Base-by-base conservation (phyloP, 2,113 vertebrate species). In the Prinia subflava region DNA sequence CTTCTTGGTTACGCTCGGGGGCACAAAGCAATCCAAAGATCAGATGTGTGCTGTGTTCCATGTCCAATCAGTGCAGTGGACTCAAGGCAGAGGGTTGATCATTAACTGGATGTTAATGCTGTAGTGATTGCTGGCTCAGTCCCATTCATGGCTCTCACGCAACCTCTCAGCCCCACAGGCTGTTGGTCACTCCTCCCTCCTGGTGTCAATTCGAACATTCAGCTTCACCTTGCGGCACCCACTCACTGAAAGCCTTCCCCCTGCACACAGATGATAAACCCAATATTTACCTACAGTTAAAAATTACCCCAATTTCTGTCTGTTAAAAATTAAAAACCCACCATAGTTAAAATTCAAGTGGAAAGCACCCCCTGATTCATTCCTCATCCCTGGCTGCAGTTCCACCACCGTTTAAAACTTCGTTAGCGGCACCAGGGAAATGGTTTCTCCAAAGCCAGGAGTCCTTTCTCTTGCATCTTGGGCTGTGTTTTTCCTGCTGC, bases 241-340 rank as follows among this genome's bases (percentile, higher is more conserved):
- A 6, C 19, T 46, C 67, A 8, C 49, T 68, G n/a, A 73, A 62
- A 77, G 37, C 19, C 63, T 59, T 80, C 56, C 12, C 6, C 12
- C 6, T 13, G 68, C 2, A 18, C 28, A 33, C 17, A 78, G 63
- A n/a, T 52, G 14, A 47, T 41, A 74, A 50, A 82, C 35, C 10
- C 28, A 57, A 5, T 27, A 71, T 96, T 95, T 94, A 75, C n/a
- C 9, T 56, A 24, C 22, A 47, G 85, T 94, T 94, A 96, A 91
- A 87, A 92, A 90, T 86, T 83, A 85, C 25, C 69, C 25, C 24
- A 1, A 4, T 67, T 94, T 86, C 44, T 84, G 20, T 33, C 73
- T 1, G 44, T 90, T 87, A 90, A 89, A 92, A 77, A 70, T 79
- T 85, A 92, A 95, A 41, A 31, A 4, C 76, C 59, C 39, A 33